These are phyloP conservation scores for Miniopterus natalensis DNA, from an alignment of 2,113 vertebrate genomes.

Conservation along the genomic window DNA sequence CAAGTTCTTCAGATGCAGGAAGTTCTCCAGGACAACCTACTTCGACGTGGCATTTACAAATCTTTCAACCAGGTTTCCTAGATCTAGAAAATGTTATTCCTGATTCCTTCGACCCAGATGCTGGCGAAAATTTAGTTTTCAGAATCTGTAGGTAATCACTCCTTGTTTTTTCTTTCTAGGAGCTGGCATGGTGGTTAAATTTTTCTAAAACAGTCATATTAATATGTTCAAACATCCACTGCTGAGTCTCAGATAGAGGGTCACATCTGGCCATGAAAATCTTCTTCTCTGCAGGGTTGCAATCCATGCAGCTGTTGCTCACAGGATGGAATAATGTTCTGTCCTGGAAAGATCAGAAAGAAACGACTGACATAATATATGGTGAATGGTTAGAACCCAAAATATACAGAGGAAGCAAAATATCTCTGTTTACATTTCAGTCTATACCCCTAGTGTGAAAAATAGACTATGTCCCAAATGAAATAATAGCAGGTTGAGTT, in stretches of 20 bases:
- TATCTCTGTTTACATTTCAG: neutral
- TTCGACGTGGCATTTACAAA: constrained; percentile 84
- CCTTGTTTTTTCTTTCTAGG: constrained; percentile 82
- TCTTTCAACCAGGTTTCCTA: constrained; percentile 87
- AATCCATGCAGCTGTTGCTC: constrained; percentile 94
- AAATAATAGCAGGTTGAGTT: neutral
- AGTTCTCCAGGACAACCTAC: constrained; percentile 84
- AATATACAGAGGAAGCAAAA: neutral
- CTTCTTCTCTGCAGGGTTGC: constrained; percentile 93
- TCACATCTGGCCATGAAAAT: constrained; percentile 96
- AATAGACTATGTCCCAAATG: neutral
- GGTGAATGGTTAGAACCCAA: neutral
- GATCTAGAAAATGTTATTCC: constrained; percentile 90
- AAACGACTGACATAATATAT: constrained; percentile 11
- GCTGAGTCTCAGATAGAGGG: constrained; percentile 93
- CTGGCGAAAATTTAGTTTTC: constrained; percentile 84
- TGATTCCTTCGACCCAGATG: constrained; percentile 88
- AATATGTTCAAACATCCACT: constrained; percentile 95
- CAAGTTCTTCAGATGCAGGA: constrained; percentile 87
- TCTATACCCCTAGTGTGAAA: neutral
- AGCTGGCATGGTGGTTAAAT: constrained; percentile 89
- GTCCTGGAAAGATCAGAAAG: constrained; percentile 89
- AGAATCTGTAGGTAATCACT: constrained; percentile 75
- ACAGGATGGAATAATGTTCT: constrained; percentile 94
- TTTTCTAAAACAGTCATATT: constrained; percentile 94